phyloP scores from a whole-genome alignment of 2,797 vertebrate genomes.

The Tadarida brasiliensis region DNA sequence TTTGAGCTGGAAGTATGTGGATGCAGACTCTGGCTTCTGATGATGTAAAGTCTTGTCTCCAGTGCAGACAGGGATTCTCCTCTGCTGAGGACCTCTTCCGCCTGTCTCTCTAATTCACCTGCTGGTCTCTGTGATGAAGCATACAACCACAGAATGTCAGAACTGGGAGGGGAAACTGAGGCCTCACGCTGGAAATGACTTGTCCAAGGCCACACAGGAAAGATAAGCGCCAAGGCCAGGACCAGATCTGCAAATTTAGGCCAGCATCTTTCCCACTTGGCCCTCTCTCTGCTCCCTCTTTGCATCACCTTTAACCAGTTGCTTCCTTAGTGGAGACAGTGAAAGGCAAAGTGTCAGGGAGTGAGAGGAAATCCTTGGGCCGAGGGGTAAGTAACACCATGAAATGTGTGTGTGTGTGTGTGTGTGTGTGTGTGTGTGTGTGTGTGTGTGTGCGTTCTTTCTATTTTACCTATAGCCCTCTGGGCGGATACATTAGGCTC shows the following conservation, averaged over 20 bases:
- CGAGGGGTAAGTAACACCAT: background rate
- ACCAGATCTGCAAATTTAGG: background rate
- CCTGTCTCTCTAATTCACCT: background rate
- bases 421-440: background rate
- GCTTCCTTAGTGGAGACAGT: background rate
- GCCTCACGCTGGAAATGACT: background rate
- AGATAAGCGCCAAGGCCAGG: background rate
- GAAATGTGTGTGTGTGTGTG: background rate
- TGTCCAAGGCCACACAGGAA: background rate
- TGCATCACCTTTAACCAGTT: background rate
- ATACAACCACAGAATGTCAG: background rate
- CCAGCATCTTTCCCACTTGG: background rate
- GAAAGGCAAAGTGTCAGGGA: background rate
- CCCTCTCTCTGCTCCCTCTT: background rate
- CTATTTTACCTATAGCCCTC: background rate
- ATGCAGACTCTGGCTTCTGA: background rate
- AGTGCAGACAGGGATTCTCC: background rate
- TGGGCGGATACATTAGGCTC: background rate
- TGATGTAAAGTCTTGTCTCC: background rate
- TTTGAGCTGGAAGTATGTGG: background rate
- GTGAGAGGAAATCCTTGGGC: background rate
- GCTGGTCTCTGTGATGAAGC: background rate
- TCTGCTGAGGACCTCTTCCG: background rate
- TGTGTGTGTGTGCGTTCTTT: background rate
- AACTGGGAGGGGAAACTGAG: constrained; percentile 7